A percentile compares a stretch with the other conserved stretches of the same genome.
Conservation (phyloP, 2,888 invertebrate genomes). For the Nebria salina region DNA sequence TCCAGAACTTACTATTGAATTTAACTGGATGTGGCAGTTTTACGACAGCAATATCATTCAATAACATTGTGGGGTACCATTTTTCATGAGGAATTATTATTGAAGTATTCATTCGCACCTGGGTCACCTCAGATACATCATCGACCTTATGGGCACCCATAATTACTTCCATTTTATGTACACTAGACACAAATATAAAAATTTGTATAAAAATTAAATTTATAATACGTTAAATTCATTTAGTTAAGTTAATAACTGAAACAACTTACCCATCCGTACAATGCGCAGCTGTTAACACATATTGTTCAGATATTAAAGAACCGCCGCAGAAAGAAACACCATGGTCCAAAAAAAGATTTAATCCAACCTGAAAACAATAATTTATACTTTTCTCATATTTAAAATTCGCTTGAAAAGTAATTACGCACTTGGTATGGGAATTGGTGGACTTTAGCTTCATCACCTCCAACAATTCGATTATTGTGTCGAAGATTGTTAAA, state of each 20-base stretch:
- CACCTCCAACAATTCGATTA: slow-evolving; percentile 48
- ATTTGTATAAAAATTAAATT: not conserved
- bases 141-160: slow-evolving; percentile 49
- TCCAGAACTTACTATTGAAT: slow-evolving; percentile 46
- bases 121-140: slow-evolving; percentile 43
- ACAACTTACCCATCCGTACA: slow-evolving; percentile 50
- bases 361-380: slow-evolving; percentile 40
- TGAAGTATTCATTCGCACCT: slow-evolving; percentile 45
- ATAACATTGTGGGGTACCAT: slow-evolving; percentile 46
- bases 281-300: slow-evolving; percentile 51
- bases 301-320: slow-evolving; percentile 48
- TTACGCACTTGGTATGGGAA: slow-evolving; percentile 47
- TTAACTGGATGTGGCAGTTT: slow-evolving; percentile 48
- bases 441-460: slow-evolving; percentile 47
- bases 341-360: slow-evolving; percentile 35
- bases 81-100: slow-evolving; percentile 49
- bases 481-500: slow-evolving; percentile 9
- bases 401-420: not conserved
- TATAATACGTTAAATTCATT: not conserved
- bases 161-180: slow-evolving; percentile 45
- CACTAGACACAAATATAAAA: slow-evolving; percentile 23
- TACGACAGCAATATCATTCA: slow-evolving; percentile 53
- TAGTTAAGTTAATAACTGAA: not conserved
- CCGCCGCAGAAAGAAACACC: slow-evolving; percentile 51
- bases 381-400: not conserved